Conservation (phyloP, 2,797 vertebrate species). For the Eurystomus glaucurus region DNA sequence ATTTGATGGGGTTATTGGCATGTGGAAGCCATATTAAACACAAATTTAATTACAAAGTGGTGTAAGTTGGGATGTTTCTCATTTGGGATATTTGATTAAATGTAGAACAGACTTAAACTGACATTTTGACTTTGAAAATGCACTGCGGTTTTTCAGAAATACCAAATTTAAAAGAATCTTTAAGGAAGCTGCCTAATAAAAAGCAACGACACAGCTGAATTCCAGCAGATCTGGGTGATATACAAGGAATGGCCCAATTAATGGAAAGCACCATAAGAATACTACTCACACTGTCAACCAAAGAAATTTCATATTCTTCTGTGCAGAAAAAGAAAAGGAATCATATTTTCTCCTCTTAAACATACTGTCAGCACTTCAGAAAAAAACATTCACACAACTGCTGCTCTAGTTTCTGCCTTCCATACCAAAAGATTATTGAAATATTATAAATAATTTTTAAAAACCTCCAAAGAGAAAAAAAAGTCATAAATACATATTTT, state of each 20-base stretch:
- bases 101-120: conserved; percentile 42
- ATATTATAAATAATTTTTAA: not conserved
- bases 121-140: conserved; percentile 39
- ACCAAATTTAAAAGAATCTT: conserved; percentile 30
- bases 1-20: conserved; percentile 37
- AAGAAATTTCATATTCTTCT: not conserved
- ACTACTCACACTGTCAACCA: not conserved
- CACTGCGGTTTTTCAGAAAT: conserved; percentile 36
- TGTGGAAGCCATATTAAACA: conserved; percentile 45
- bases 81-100: conserved; percentile 64
- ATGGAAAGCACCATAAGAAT: not conserved
- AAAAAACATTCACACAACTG: not conserved
- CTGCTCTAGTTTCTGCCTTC: not conserved
- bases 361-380: not conserved
- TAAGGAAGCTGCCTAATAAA: conserved; percentile 52
- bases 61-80: conserved; percentile 48
- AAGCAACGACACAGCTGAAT: conserved; percentile 60
- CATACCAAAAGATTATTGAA: not conserved
- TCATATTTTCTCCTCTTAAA: not conserved
- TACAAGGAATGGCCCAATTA: not conserved
- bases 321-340: not conserved
- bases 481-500: not conserved
- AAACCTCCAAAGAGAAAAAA: not conserved
- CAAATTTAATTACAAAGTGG: conserved; percentile 36
- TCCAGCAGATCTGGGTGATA: conserved; percentile 13